phyloP scores from a whole-genome alignment of 2,888 invertebrate species.

The Agrotis puta region DNA sequence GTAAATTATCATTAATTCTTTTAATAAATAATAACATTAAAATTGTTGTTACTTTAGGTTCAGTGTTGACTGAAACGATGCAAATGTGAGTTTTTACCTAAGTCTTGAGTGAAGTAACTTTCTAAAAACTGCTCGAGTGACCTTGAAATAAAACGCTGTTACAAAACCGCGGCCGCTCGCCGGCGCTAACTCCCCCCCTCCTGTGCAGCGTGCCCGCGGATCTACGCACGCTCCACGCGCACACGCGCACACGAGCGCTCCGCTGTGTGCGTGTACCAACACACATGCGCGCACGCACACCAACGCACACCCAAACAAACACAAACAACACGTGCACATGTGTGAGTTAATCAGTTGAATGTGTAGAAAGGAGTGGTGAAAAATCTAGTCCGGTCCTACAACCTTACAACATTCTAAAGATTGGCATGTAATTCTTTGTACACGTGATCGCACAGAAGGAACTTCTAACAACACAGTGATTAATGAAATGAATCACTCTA shows the following conservation, averaged over 20 bases:
- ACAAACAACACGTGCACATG: conserved; percentile 64
- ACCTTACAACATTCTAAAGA: conserved; percentile 71
- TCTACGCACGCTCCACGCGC: conserved; percentile 82
- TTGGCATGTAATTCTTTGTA: conserved; percentile 64
- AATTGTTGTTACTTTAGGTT: conserved; percentile 30
- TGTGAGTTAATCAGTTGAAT: conserved; percentile 71
- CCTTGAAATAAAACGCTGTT: conserved; percentile 91
- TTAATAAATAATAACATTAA: conserved; percentile 37
- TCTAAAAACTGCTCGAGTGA: conserved; percentile 90
- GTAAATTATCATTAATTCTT: conserved; percentile 47
- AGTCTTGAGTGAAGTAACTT: conserved; percentile 88
- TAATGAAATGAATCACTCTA: conserved; percentile 69
- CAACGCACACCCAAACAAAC: conserved; percentile 68
- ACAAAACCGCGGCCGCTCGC: conserved; percentile 89
- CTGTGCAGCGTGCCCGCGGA: conserved; percentile 77
- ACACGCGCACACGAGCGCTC: conserved; percentile 72
- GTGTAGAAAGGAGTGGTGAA: conserved; percentile 85
- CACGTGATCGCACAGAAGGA: conserved; percentile 50
- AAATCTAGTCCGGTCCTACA: conserved; percentile 80
- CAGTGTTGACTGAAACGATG: conserved; percentile 60
- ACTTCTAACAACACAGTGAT: conserved; percentile 61
- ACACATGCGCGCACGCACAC: conserved; percentile 71
- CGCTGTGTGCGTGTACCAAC: conserved; percentile 73
- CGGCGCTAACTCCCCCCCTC: conserved; percentile 82
- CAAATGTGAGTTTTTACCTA: conserved; percentile 80